These are phyloP conservation scores for Bujurquina vittata DNA, from an alignment of 2,113 vertebrate genomes.

Conservation along the genomic window DNA sequence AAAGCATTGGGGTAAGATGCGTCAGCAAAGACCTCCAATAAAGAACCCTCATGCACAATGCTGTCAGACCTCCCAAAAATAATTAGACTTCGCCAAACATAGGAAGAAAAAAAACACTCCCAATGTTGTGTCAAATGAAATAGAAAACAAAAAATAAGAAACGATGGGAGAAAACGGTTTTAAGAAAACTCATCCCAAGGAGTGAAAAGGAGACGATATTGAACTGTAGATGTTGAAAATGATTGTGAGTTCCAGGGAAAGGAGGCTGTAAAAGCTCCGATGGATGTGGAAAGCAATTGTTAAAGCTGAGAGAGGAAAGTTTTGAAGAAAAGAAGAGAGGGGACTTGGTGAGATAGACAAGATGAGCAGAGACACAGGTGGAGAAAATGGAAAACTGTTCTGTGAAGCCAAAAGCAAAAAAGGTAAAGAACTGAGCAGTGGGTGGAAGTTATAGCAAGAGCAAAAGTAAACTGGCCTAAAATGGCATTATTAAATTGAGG, in stretches of 20 bases:
- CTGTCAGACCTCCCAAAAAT: neutral
- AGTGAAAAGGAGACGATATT: neutral
- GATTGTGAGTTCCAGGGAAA: neutral
- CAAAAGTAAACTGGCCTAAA: neutral
- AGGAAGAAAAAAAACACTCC: too few relatives aligned
- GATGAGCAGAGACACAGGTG: neutral
- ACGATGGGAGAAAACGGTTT: neutral
- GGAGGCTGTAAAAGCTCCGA: neutral
- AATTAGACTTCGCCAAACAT: neutral
- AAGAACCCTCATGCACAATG: neutral
- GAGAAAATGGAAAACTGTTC: neutral
- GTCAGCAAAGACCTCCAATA: too few relatives aligned
- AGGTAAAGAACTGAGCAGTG: neutral
- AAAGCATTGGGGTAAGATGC: neutral
- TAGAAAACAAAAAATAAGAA: neutral
- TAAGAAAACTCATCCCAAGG: neutral
- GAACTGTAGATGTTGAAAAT: neutral
- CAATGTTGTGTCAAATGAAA: neutral
- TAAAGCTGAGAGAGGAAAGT: neutral
- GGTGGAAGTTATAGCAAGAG: neutral
- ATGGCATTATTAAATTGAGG: neutral
- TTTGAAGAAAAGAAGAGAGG: neutral
- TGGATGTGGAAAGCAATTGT: neutral
- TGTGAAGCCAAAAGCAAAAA: neutral
- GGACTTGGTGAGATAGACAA: neutral